phyloP scores from a whole-genome alignment of 1,140 invertebrate species.

The Alviniconcha marisindica region DNA sequence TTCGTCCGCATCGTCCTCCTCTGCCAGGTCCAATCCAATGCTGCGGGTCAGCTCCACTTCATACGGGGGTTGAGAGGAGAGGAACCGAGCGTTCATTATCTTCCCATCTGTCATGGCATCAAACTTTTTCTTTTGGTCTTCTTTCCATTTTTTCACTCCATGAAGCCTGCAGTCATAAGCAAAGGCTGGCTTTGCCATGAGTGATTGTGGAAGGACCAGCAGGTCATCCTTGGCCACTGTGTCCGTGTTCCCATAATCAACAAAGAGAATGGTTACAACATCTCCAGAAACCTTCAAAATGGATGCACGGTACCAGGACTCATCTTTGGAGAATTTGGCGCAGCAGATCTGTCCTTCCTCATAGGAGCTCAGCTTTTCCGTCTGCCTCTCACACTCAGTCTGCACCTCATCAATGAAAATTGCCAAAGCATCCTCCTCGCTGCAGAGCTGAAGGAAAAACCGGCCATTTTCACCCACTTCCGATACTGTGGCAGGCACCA shows the following conservation, averaged over 20 bases:
- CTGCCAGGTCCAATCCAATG: constrained; percentile 49
- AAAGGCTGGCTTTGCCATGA: constrained; percentile 53
- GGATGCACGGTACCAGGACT: constrained; percentile 87
- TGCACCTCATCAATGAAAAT: constrained; percentile 45
- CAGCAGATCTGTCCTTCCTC: constrained; percentile 81
- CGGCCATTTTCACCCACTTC: constrained; percentile 67
- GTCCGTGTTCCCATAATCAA: constrained; percentile 78
- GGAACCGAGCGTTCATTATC: constrained; percentile 59
- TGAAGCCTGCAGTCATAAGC: constrained; percentile 61
- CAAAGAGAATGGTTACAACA: constrained; percentile 79
- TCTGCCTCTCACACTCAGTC: not conserved
- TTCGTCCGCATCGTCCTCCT: constrained; percentile 8
- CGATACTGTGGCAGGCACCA: constrained; percentile 53
- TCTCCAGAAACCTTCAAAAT: constrained; percentile 82
- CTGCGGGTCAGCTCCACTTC: constrained; percentile 51
- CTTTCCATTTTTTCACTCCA: constrained; percentile 56
- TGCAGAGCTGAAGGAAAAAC: constrained; percentile 77
- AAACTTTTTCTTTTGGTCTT: constrained; percentile 57
- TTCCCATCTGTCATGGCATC: constrained; percentile 59
- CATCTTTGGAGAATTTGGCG: constrained; percentile 85
- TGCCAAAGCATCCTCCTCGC: constrained; percentile 48
- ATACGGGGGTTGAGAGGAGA: constrained; percentile 45
- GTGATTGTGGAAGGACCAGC: constrained; percentile 46
- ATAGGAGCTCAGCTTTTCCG: constrained; percentile 27
- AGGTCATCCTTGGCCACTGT: constrained; percentile 43